Conservation (phyloP, 2,797 vertebrate genomes). For the Paratrypauchen microcephalus region DNA sequence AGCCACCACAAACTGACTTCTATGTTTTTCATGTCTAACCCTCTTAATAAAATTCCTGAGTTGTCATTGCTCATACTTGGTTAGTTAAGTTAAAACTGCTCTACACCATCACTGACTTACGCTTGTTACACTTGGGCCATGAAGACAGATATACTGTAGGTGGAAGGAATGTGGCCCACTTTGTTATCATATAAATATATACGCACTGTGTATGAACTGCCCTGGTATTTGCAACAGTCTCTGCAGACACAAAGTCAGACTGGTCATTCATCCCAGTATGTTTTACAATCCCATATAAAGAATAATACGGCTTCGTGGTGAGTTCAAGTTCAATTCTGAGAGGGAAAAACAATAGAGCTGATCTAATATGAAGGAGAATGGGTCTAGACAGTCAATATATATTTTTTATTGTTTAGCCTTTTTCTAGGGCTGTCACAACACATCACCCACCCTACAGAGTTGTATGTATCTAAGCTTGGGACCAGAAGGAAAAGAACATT, state of each 20-base stretch:
- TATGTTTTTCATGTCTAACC: neutral
- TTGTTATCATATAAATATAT: neutral
- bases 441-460: neutral
- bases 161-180: constrained; percentile 2
- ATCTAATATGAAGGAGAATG: neutral
- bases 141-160: neutral
- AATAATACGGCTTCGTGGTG: neutral
- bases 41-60: too few relatives aligned
- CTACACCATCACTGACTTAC: too few relatives aligned
- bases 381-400: neutral
- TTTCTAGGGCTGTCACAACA: neutral
- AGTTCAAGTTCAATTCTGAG: neutral
- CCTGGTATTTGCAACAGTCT: neutral
- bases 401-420: neutral
- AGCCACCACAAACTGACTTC: neutral
- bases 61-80: too few relatives aligned
- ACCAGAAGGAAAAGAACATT: neutral
- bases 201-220: neutral
- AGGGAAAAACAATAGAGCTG: neutral
- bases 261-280: neutral
- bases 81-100: too few relatives aligned
- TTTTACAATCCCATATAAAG: neutral
- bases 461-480: neutral
- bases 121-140: neutral
- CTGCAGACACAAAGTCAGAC: neutral